These are phyloP conservation scores for Podarcis cretensis DNA, from an alignment of 2,113 vertebrate genomes.

Conservation along the genomic window DNA sequence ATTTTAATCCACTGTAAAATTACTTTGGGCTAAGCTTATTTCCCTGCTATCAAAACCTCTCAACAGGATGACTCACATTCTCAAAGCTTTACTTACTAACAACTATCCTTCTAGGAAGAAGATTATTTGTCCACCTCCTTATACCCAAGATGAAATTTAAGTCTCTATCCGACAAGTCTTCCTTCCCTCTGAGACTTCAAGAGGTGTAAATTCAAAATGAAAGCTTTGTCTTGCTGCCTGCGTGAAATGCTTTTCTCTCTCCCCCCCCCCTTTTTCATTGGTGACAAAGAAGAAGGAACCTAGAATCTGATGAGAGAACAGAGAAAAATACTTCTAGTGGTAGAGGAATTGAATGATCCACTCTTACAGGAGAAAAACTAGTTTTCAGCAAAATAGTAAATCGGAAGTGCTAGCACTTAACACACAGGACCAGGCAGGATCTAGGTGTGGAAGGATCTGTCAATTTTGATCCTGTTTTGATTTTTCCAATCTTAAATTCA, in stretches of 20 bases:
- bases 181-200: conserved; percentile 52
- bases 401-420: background rate
- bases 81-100: conserved; percentile 54
- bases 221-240: conserved; percentile 37
- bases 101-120: conserved; percentile 51
- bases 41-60: conserved; percentile 42
- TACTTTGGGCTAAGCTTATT: conserved; percentile 46
- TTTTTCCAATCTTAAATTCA: too few species aligned
- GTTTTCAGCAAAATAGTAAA: background rate
- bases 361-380: background rate
- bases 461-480: too few species aligned
- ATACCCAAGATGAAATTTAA: conserved; percentile 60
- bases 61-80: conserved; percentile 38
- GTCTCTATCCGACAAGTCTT: conserved; percentile 39
- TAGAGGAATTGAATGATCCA: background rate
- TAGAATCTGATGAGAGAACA: background rate
- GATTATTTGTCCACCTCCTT: conserved; percentile 56
- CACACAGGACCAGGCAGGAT: background rate
- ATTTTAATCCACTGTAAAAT: conserved; percentile 49
- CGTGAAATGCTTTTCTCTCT: conserved; percentile 18
- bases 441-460: too few species aligned
- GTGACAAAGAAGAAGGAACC: background rate
- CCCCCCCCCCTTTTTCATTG: background rate
- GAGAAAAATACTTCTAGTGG: background rate
- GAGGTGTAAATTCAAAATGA: conserved; percentile 55